These are phyloP conservation scores for Acanthacorydalis orientalis DNA, from an alignment of 2,888 invertebrate species.

Conservation along the genomic window DNA sequence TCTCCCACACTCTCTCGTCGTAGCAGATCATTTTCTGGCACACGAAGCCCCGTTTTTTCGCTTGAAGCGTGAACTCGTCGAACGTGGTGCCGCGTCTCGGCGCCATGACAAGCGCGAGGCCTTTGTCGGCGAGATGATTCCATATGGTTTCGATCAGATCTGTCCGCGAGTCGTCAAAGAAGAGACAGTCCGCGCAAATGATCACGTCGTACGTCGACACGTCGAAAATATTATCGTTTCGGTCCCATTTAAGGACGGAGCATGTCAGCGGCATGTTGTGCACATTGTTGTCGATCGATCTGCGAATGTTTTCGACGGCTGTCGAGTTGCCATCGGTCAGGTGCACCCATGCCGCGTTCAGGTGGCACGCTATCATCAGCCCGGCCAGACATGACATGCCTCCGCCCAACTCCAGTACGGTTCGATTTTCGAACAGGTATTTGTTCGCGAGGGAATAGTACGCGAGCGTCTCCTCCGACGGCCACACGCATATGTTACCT, in stretches of 20 bases:
- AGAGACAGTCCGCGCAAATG: slow-evolving; percentile 63
- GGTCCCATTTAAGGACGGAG: slow-evolving; percentile 37
- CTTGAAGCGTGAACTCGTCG: slow-evolving; percentile 45
- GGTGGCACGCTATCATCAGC: slow-evolving; percentile 50
- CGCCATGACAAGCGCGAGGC: slow-evolving; percentile 58
- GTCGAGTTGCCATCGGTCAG: slow-evolving; percentile 65
- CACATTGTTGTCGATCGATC: slow-evolving; percentile 46
- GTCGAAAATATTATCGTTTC: slow-evolving; percentile 18
- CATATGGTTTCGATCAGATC: slow-evolving; percentile 51
- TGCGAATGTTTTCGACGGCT: slow-evolving; percentile 53
- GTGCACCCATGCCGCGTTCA: slow-evolving; percentile 41
- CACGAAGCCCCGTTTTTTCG: slow-evolving; percentile 36
- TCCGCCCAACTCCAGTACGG: slow-evolving; percentile 62
- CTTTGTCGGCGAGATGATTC: slow-evolving; percentile 39
- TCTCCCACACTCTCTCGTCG: slow-evolving; percentile 48
- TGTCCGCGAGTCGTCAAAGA: slow-evolving; percentile 55
- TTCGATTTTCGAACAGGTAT: slow-evolving; percentile 44
- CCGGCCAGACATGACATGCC: slow-evolving; percentile 76
- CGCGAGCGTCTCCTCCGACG: slow-evolving; percentile 58
- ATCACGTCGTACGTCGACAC: slow-evolving; percentile 43
- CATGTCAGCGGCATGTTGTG: slow-evolving; percentile 30
- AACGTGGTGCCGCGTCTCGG: slow-evolving; percentile 57
- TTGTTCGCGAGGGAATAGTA: slow-evolving; percentile 49
- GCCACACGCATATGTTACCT: slow-evolving; percentile 66
- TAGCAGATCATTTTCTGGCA: slow-evolving; percentile 41